Conservation (phyloP, 1,140 invertebrate species). For the Sitophilus oryzae region DNA sequence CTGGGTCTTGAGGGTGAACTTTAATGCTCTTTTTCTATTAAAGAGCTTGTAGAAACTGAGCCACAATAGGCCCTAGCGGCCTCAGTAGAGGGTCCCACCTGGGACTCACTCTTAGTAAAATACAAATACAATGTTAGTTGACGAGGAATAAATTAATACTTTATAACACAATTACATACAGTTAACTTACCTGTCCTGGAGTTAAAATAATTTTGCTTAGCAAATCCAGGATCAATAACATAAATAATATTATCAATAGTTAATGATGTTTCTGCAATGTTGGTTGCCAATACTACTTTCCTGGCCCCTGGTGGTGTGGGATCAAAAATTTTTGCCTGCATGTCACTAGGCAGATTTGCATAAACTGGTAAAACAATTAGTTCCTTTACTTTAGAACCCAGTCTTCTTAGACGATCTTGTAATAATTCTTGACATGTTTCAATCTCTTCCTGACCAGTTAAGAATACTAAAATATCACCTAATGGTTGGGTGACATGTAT, state of each 20-base stretch:
- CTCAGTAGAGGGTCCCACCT: too few relatives aligned
- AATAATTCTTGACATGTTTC: constrained; percentile 93
- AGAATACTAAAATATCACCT: constrained; percentile 94
- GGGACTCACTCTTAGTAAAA: too few relatives aligned
- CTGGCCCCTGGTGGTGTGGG: constrained; percentile 91
- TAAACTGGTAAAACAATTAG: constrained; percentile 94
- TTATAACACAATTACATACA: too few relatives aligned
- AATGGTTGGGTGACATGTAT: constrained; percentile 94
- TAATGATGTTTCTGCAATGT: constrained; percentile 98
- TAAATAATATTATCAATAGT: constrained; percentile 99
- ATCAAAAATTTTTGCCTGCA: constrained; percentile 98
- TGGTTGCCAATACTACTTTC: constrained; percentile 96
- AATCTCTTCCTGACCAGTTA: constrained; percentile 95
- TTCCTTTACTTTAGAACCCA: constrained; percentile 92
- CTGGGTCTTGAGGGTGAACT: too few relatives aligned
- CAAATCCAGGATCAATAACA: constrained; percentile 98
- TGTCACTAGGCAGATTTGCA: constrained; percentile 96
- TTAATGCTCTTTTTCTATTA: too few relatives aligned
- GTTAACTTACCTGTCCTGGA: constrained; percentile 54
- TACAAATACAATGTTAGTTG: too few relatives aligned
- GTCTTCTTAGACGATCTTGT: constrained; percentile 78
- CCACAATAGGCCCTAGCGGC: too few relatives aligned
- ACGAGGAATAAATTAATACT: too few relatives aligned
- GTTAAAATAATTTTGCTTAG: constrained; percentile 99
- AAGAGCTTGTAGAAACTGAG: too few relatives aligned